Conservation (phyloP, 2,113 vertebrate species). For the Falcunculus frontatus region DNA sequence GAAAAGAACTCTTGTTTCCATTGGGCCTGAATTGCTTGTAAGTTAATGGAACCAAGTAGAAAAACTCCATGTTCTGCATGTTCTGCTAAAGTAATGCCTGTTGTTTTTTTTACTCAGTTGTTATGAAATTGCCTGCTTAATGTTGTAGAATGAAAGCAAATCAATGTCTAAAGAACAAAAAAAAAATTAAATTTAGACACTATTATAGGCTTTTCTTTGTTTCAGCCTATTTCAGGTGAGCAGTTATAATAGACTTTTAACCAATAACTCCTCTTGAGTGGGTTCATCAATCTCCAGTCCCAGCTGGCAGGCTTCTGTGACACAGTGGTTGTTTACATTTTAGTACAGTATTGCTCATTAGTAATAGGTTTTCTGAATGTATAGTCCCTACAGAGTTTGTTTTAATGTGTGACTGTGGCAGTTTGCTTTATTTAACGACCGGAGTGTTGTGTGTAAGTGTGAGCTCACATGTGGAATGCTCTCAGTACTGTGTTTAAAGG, state of each 20-base stretch:
- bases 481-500: slow-evolving; percentile 46
- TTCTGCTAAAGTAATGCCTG: slow-evolving; percentile 74
- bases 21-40: slow-evolving; percentile 65
- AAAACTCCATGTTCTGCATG: slow-evolving; percentile 81
- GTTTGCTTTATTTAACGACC: slow-evolving; percentile 31
- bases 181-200: slow-evolving; percentile 41
- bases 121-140: slow-evolving; percentile 69
- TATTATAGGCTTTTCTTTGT: slow-evolving; percentile 52
- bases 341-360: slow-evolving; percentile 28
- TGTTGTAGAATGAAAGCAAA: slow-evolving; percentile 69
- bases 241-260: slow-evolving; percentile 65
- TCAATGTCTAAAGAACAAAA: slow-evolving; percentile 59
- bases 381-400: background rate
- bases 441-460: background rate
- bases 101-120: slow-evolving; percentile 67
- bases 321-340: slow-evolving; percentile 53
- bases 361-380: slow-evolving; percentile 31
- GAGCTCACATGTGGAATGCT: slow-evolving; percentile 13
- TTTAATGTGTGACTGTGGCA: slow-evolving; percentile 43
- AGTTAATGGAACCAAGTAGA: slow-evolving; percentile 74
- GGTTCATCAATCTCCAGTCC: slow-evolving; percentile 40
- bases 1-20: slow-evolving; percentile 61
- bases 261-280: slow-evolving; percentile 9
- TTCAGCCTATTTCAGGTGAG: slow-evolving; percentile 79
- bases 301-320: slow-evolving; percentile 53